Base-by-base conservation (phyloP, 1,140 invertebrate species). In the Lepidurus arcticus region DNA sequence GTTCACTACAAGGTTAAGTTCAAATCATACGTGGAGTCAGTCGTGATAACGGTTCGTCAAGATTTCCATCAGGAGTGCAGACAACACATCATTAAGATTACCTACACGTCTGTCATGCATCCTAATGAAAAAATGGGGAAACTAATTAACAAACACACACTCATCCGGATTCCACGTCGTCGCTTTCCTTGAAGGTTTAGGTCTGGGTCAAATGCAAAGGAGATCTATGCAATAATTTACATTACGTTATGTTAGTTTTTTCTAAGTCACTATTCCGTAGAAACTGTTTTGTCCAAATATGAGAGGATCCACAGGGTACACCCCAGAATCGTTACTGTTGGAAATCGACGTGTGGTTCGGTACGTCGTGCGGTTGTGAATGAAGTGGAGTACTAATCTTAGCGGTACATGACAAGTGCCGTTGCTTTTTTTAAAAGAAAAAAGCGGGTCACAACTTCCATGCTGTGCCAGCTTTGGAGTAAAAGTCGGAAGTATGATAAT, bases 101-200 rank as follows among this genome's bases (percentile, higher is more conserved):
- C 53, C 53, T 65, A 65, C 53, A 65, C 53, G 53, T 65, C 53
- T 65, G 1, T 65, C 53, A 21, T 65, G 53, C 53, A 65, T 65
- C 53, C 53, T 65, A 65, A 65, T 65, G 53, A 65, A 65, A 47
- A 47, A 65, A 65, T n/a, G 53, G 47, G 34, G 53, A 7, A 13
- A 65, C 53, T 65, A 65, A 65, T 65, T 65, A 65, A 65, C 16
- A 65, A 21, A n/a, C 53, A 65, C 53, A 65, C 16, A 65, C 53
- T n/a, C 53, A 21, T 65, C 21, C 53, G 13, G 13, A 65, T n/a
- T 65, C 53, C 53, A 65, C 53, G 53, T 65, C 53, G 53, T 21
- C 53, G 7, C 45, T 13, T 13, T 13, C 53, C 21, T 9, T 65
- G 4, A 13, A 65, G 53, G 53, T 65, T 65, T 21, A 16, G 53